Conservation (phyloP, 37 sponge, comb jelly and placozoan species). For the Spongia lamella region DNA sequence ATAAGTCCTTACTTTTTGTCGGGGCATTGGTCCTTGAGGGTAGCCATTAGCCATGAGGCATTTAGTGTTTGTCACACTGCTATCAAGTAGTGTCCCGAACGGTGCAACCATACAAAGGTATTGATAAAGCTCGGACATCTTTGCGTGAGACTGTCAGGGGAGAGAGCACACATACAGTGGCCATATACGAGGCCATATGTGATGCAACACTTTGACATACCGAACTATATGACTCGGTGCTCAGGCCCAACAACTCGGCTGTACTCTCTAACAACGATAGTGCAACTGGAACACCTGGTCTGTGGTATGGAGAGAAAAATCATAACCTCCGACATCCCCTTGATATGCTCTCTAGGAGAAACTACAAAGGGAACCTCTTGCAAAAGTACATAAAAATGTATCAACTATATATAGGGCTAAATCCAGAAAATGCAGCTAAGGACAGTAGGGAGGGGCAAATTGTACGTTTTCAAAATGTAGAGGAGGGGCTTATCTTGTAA, state of each 20-base stretch:
- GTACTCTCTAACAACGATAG: constrained; percentile 66
- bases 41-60: constrained; percentile 18
- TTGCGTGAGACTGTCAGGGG: constrained; percentile 18
- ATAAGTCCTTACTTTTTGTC: constrained; percentile 39
- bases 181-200: not conserved
- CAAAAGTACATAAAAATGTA: not conserved
- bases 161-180: not conserved
- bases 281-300: constrained; percentile 66
- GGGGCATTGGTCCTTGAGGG: constrained; percentile 27
- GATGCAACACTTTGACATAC: constrained; percentile 7
- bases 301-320: not conserved
- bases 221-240: constrained; percentile 28
- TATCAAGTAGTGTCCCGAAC: constrained; percentile 68
- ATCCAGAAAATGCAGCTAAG: not conserved
- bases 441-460: not conserved
- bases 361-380: too few species aligned
- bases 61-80: constrained; percentile 19
- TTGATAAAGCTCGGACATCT: constrained; percentile 58
- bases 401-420: not conserved
- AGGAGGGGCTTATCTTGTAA: too few species aligned
- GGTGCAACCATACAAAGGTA: constrained; percentile 58
- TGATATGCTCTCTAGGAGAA: too few species aligned
- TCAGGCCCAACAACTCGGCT: constrained; percentile 51
- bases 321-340: too few species aligned
- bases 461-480: too few species aligned